These are phyloP conservation scores for Momotus momota DNA, from an alignment of 2,797 vertebrate genomes.

Conservation along the genomic window DNA sequence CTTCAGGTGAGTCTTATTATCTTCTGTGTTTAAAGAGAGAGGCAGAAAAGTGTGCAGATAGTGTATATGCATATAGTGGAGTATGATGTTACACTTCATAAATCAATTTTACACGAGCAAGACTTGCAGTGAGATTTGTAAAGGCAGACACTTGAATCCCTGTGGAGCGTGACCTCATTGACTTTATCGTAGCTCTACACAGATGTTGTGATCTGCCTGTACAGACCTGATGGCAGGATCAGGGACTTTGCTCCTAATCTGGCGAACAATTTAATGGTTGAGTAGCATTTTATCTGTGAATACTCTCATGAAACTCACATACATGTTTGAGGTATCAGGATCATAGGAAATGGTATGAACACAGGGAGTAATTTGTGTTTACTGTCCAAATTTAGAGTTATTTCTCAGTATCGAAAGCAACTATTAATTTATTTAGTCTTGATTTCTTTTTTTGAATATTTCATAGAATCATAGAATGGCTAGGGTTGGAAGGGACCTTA, in stretches of 20 bases:
- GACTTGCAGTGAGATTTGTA: constrained; percentile 2
- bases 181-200: neutral
- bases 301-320: neutral
- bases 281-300: neutral
- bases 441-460: neutral
- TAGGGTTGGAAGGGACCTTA: too few relatives aligned
- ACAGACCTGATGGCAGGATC: neutral
- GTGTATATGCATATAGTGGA: neutral
- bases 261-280: neutral
- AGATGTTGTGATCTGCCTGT: neutral
- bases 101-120: neutral
- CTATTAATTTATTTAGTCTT: neutral
- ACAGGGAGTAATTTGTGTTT: neutral
- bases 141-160: neutral
- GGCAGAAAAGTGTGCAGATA: neutral
- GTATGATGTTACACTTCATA: neutral
- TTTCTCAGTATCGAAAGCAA: neutral
- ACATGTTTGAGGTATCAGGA: neutral
- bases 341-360: neutral
- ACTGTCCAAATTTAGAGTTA: neutral
- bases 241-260: neutral
- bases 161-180: neutral
- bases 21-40: neutral
- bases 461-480: too few relatives aligned
- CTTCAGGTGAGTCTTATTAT: neutral